Base-by-base conservation (phyloP, 1,140 invertebrate genomes). In the Aphelenchoides besseyi region DNA sequence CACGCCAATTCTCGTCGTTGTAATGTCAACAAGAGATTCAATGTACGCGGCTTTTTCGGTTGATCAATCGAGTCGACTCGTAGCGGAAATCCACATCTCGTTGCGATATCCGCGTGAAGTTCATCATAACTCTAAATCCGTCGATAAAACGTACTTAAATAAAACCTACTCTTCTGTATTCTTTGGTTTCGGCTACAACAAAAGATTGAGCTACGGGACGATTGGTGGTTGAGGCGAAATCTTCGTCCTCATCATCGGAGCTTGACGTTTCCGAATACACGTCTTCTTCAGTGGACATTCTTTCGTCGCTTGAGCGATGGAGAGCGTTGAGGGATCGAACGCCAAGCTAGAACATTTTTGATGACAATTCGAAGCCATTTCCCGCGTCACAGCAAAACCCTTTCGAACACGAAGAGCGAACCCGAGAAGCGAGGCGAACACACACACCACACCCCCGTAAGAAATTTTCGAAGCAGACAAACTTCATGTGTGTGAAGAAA, bases 101-200 rank as follows among this genome's bases (percentile, higher is more conserved):
- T 23, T 5, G n/a, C 52, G 29, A 68, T 66, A 26, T 68, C 52
- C 66, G 32, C 66, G 12, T 68, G 32, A 16, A 68, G 66, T 37
- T 68, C 66, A 29, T 68, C 52, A 29, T 3, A 68, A 8, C 8
- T 16, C 66, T 68, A 5, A 68, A 68, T 16, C 12, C 41, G 41
- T 48, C 41, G 41, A 48, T 48, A 48, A 48, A 16, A 12, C 41
- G 41, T 23, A 48, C 41, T 48, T 23, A 48, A 48, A 48, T 48
- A n/a, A n/a, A n/a, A n/a, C 41, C 41, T 48, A 48, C 41, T 23
- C 23, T 48, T 23, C 23, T 48, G 41, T 48, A 48, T 23, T 48
- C 41, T 12, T 12, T 23, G 12, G 12, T 23, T 48, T 48, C 41
- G 41, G 41, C 41, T 23, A 48, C 41, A 48, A 59, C 5, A 59